Evolutionary conservation across 2,888 invertebrate species (phyloP).

Genomic region (Acanthosepion esculentum): DNA sequence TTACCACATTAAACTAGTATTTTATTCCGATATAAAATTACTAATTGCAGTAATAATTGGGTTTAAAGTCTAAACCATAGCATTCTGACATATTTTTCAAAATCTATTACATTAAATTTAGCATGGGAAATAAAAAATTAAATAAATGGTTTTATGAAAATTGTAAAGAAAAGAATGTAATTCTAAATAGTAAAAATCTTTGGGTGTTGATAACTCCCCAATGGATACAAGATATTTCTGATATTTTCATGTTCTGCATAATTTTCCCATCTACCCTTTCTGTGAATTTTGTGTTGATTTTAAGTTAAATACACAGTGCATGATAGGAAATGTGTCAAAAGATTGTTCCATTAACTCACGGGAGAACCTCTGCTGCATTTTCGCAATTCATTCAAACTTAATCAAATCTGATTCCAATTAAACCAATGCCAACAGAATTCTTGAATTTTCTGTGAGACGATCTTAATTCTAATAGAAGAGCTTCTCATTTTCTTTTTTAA

Average conservation of each 20-base stretch:
- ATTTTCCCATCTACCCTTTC: neutral
- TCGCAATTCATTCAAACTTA: neutral
- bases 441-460: neutral
- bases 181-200: neutral
- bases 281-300: neutral
- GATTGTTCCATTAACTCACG: neutral
- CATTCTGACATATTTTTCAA: too few species aligned
- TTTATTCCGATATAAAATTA: too few species aligned
- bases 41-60: too few species aligned
- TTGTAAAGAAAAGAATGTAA: neutral
- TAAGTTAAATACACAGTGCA: neutral
- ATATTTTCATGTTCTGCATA: neutral
- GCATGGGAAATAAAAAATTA: too few species aligned
- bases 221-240: neutral
- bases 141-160: too few species aligned
- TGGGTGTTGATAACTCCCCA: neutral
- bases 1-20: too few species aligned
- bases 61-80: too few species aligned
- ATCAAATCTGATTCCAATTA: neutral
- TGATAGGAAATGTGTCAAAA: neutral
- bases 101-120: too few species aligned
- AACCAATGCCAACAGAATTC: neutral
- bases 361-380: neutral
- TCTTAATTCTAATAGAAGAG: neutral
- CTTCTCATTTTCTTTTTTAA: neutral